These are phyloP conservation scores for Echinops telfairi DNA, from an alignment of 2,113 vertebrate species.

Conservation along the genomic window DNA sequence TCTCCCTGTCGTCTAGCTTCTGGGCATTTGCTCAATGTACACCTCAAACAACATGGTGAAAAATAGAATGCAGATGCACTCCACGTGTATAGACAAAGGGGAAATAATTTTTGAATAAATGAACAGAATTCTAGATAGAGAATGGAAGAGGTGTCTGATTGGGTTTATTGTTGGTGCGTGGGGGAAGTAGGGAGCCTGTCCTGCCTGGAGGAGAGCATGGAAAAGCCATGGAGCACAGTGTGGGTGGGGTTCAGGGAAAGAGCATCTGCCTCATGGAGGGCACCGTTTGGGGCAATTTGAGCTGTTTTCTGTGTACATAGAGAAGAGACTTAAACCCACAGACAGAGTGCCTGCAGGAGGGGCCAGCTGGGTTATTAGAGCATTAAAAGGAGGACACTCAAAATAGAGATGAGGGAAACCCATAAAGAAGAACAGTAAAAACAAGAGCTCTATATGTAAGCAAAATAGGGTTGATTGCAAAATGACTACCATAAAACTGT, in stretches of 20 bases:
- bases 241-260: fast-evolving
- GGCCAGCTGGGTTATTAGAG: background rate
- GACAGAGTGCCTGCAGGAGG: background rate
- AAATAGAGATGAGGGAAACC: conserved; percentile 42
- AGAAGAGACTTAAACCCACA: background rate
- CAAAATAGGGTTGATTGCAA: conserved; percentile 77
- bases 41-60: background rate
- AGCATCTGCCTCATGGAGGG: fast-evolving
- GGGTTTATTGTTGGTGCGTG: background rate
- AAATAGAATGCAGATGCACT: no score
- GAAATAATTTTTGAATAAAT: background rate
- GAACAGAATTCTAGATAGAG: background rate
- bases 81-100: background rate
- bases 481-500: conserved; percentile 71
- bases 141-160: background rate
- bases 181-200: background rate
- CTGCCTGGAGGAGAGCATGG: background rate
- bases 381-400: conserved; percentile 24
- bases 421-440: conserved; percentile 55
- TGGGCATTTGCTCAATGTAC: no score
- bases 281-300: no score
- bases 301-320: background rate
- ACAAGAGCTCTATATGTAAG: conserved; percentile 62
- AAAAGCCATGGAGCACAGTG: background rate
- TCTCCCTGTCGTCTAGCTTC: no score